Conservation (phyloP, 2,797 vertebrate genomes). For the Tamandua tetradactyla region DNA sequence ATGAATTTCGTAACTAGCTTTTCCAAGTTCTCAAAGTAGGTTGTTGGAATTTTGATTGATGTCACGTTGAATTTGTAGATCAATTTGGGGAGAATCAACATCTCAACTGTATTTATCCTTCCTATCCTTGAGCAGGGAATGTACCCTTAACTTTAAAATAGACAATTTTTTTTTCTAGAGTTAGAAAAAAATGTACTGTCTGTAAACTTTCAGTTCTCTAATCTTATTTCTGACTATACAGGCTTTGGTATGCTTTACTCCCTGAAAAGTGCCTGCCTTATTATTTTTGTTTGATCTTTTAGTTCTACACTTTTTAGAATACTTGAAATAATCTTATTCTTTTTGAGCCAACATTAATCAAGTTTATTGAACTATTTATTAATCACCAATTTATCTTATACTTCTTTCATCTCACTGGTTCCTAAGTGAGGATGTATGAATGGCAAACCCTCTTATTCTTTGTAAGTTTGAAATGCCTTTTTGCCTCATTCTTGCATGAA, state of each 20-base stretch:
- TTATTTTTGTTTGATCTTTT: not conserved
- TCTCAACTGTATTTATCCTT: too few species aligned
- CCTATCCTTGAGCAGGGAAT: too few species aligned
- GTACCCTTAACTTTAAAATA: not conserved
- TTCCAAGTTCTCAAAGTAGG: too few species aligned
- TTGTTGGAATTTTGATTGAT: too few species aligned
- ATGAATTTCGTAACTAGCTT: too few species aligned
- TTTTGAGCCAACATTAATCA: too few species aligned
- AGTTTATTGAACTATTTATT: too few species aligned
- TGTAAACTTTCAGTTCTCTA: not conserved
- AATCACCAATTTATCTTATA: too few species aligned
- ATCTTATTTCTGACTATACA: not conserved
- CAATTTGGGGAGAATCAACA: too few species aligned
- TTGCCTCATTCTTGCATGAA: not conserved
- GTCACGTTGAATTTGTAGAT: too few species aligned
- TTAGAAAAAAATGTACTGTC: not conserved
- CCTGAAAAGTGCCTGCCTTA: not conserved
- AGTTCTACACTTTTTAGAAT: not conserved
- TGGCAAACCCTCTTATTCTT: not conserved
- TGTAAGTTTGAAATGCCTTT: conserved; percentile 3
- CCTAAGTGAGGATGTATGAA: not conserved
- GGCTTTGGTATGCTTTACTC: not conserved
- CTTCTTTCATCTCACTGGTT: not conserved
- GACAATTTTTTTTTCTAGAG: not conserved
- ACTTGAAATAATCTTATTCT: not conserved